Evolutionary conservation across 2,797 vertebrate species (phyloP), one percentile per base, ranked within the genome.

Genomic region (Meriones psammophilus): DNA sequence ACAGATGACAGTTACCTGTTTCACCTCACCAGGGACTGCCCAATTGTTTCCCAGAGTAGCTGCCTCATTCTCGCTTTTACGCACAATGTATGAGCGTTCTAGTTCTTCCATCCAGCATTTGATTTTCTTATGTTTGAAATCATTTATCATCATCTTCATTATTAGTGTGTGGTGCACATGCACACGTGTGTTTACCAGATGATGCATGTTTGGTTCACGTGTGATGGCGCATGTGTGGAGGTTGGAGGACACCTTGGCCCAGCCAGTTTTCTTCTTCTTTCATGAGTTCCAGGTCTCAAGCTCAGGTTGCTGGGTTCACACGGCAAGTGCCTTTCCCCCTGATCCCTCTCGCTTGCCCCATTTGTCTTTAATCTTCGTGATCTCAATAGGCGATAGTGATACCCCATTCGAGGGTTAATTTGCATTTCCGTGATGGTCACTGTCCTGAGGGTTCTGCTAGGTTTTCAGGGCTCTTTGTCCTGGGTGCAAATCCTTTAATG

Each of bases 391-490:
- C 68, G 3, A 15, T 56, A n/a, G 30, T 42, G 22, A 8, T 81
- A 58, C 6, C 5, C 83, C 64, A 33, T 62, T 28, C 12, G 60
- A 60, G 36, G 64, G 73, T 92, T 71, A 85, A 71, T 90, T 88
- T 81, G 42, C 17, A 94, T 92, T 92, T 89, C 69, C 56, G 10
- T 91, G 68, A 36, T 36, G 58, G 33, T n/a, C 56, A 68, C 33
- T 30, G 69, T n/a, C 30, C 10, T 58, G 79, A 87, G 39, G 1
- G 13, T 88, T 39, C 50, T 76, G 20, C 30, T 76, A n/a, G 92
- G 33, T 42, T 89, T 95, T 87, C 20, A 92, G 76, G 46, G 17
- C 87, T 92, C 13, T 88, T 84, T 92, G 62, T 76, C 80, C 39
- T 87, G n/a, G 39, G 69, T 69, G 33, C 18, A 85, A 69, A 33